A percentile compares a stretch with the other conserved stretches of the same genome.
These are phyloP conservation scores for Antigone vipio DNA, from an alignment of 2,113 vertebrate genomes.

Conservation along the genomic window DNA sequence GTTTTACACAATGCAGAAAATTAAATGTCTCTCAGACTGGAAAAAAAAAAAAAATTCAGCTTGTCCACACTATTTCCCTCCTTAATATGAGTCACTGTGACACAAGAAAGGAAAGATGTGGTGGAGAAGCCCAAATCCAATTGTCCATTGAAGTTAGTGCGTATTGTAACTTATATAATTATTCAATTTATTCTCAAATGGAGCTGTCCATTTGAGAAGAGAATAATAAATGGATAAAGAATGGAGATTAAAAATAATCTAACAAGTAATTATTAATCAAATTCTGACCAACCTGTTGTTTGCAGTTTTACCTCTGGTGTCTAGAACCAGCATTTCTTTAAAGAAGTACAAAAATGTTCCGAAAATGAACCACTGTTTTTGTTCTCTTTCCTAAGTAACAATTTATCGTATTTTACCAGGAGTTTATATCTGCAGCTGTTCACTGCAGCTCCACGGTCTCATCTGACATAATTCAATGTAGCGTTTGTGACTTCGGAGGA, in stretches of 20 bases:
- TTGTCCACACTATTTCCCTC: not conserved
- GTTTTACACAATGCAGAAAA: not conserved
- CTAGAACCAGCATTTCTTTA: not conserved
- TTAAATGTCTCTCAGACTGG: not conserved
- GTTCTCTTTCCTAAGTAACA: not conserved
- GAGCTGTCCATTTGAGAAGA: not conserved
- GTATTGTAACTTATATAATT: not conserved
- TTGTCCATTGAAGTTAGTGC: not conserved
- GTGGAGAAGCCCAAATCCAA: not conserved
- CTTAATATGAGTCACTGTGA: not conserved
- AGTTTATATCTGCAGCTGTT: not conserved
- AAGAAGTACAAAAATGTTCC: not conserved
- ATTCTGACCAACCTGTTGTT: not conserved
- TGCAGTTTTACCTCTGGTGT: not conserved
- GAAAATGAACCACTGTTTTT: not conserved
- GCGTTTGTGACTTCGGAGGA: not conserved
- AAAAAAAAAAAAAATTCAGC: too few species aligned
- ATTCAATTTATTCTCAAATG: not conserved
- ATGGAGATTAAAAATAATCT: not conserved
- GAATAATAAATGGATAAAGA: not conserved
- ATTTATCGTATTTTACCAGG: not conserved
- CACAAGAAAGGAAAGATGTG: not conserved
- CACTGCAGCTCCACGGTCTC: not conserved
- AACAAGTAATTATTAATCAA: not conserved
- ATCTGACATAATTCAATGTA: accelerated